Percentiles rank a stretch among this genome's conserved stretches.
These are phyloP conservation scores for Centropus bengalensis DNA, from an alignment of 2,113 vertebrate genomes.

Conservation along the genomic window DNA sequence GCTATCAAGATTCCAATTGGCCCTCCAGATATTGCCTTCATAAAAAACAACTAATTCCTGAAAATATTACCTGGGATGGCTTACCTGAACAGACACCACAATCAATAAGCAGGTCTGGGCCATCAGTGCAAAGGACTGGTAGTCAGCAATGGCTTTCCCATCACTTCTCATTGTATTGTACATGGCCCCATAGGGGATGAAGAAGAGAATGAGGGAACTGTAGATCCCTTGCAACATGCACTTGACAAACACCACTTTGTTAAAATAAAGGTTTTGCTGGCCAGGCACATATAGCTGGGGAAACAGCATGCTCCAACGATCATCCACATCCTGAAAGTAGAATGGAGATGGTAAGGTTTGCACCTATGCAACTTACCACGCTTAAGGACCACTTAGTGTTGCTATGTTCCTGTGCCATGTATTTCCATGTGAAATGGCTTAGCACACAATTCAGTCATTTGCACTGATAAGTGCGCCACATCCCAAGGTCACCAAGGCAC, in stretches of 20 bases:
- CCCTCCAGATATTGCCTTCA: neutral
- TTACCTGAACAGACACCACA: conserved; percentile 88
- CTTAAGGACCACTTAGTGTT: neutral
- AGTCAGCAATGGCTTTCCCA: conserved; percentile 89
- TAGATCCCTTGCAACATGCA: conserved; percentile 89
- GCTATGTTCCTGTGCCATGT: neutral
- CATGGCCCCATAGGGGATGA: conserved; percentile 88
- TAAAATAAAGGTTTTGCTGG: conserved; percentile 91
- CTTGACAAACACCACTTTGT: conserved; percentile 83
- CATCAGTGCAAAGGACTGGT: conserved; percentile 91
- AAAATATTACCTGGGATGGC: neutral
- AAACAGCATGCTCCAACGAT: conserved; percentile 88
- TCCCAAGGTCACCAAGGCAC: neutral
- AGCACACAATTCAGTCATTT: neutral
- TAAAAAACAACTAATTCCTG: neutral
- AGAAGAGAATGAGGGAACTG: conserved; percentile 94
- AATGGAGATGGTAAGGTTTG: neutral
- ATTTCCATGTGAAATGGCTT: neutral
- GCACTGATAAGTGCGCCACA: neutral
- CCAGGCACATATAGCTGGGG: conserved; percentile 92
- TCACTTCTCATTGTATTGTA: conserved; percentile 84
- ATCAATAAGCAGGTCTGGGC: conserved; percentile 90
- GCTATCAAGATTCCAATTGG: neutral
- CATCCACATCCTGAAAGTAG: conserved; percentile 87
- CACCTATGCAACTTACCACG: neutral